Base-by-base conservation (phyloP, 92 coral and sea anemone species). In the Pocillopora grandis region DNA sequence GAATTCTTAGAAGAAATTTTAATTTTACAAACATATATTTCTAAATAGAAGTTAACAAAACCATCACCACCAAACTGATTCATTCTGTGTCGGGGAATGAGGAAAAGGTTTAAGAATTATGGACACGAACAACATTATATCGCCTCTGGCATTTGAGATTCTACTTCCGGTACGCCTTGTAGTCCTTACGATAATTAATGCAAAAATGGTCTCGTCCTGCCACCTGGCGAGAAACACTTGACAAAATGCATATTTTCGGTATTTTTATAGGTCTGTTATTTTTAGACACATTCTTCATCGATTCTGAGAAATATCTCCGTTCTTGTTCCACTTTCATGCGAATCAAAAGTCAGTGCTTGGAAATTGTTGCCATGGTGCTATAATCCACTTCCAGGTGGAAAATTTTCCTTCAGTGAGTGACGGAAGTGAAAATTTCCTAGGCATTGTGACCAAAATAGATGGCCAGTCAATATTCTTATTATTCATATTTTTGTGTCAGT, bases 401-500 rank as follows among this genome's bases (percentile, higher is more conserved):
- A 90, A 88, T 64, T 49, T 91, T 36, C 49, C 71, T 33, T 67
- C 80, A 49, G 85, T 90, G 3, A 90, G 94, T 72, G 80, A 91
- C 17, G 85, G 84, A 35, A 83, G 85, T 16, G 85, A 85, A 70
- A 14, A 55, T 42, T 56, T 88, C 81, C 92, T 67, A 62, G 52
- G 90, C 90, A 23, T 42, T 42, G 49, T 7, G 49, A 23, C 27
- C 27, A 23, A 23, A 23, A 23, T 23, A 23, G 27, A 23, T 23
- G 27, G 27, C 27, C 27, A 23, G 27, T 23, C 27, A 23, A 23
- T 23, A 23, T 23, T 23, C 27, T 23, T 23, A 23, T 23, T 23
- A 23, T 23, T 23, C 27, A 23, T 23, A 23, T 23, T 23, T 23
- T 23, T 23, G 27, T 23, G 27, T 23, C 27, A 23, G 27, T 23